Percentiles rank a stretch among this genome's conserved stretches.
Evolutionary conservation across 2,888 invertebrate genomes (phyloP).

Genomic region (Orchesellides sinensis): DNA sequence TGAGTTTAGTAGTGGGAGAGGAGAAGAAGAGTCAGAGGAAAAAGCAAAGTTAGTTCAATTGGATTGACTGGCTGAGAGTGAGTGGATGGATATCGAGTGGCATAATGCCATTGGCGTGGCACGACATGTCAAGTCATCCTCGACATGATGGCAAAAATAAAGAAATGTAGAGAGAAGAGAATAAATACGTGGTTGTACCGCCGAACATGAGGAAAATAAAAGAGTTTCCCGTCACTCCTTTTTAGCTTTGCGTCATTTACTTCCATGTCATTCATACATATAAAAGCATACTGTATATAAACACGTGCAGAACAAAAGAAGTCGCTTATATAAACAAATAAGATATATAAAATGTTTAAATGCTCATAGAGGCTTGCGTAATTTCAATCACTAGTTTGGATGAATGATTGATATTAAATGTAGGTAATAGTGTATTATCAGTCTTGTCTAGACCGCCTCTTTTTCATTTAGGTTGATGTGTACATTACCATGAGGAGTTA

Average conservation of each 20-base stretch:
- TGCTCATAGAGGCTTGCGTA: too few relatives aligned
- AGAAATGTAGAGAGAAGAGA: background rate
- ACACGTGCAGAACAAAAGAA: too few relatives aligned
- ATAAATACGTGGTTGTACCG: background rate
- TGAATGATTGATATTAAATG: too few relatives aligned
- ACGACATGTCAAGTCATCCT: constrained; percentile 65
- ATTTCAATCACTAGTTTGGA: too few relatives aligned
- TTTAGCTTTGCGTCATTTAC: constrained; percentile 21
- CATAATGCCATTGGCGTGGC: constrained; percentile 66
- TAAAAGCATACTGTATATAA: too few relatives aligned
- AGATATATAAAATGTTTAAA: too few relatives aligned
- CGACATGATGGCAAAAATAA: constrained; percentile 13
- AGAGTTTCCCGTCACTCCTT: constrained; percentile 39
- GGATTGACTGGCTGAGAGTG: constrained; percentile 51
- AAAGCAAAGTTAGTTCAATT: constrained; percentile 38
- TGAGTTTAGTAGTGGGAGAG: constrained; percentile 38
- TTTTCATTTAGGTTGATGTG: too few relatives aligned
- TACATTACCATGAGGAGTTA: too few relatives aligned
- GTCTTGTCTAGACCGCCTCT: too few relatives aligned
- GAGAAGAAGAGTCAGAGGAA: constrained; percentile 6
- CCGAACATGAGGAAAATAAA: constrained; percentile 9
- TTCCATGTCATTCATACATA: too few relatives aligned
- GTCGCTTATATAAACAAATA: too few relatives aligned
- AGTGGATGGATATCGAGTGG: constrained; percentile 60
- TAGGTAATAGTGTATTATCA: too few relatives aligned